Evolutionary conservation across 2,113 vertebrate genomes (phyloP).

Genomic region (Xiphophorus hellerii): DNA sequence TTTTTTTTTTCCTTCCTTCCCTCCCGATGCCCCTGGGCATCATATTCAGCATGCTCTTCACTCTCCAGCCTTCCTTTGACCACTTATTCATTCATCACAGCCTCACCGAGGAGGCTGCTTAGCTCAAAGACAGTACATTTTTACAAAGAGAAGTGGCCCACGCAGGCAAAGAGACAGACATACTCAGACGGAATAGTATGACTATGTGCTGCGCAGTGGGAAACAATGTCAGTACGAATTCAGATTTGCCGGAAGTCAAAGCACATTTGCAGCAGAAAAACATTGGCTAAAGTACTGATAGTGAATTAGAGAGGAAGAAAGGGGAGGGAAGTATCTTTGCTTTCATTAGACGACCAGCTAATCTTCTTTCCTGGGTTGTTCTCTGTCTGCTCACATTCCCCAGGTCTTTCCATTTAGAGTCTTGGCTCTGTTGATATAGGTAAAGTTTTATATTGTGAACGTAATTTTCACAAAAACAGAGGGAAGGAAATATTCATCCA

Average conservation of each 20-base stretch:
- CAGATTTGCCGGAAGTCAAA: slow-evolving; percentile 62
- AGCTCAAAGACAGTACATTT: slow-evolving; percentile 51
- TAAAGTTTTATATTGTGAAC: too few species aligned
- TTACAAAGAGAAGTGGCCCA: slow-evolving; percentile 20
- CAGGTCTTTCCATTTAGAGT: too few species aligned
- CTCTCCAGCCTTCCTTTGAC: slow-evolving; percentile 48
- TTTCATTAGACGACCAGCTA: slow-evolving; percentile 66
- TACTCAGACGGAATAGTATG: slow-evolving; percentile 17
- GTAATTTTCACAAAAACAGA: too few species aligned
- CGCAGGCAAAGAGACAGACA: not conserved
- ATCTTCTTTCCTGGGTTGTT: too few species aligned
- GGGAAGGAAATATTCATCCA: too few species aligned
- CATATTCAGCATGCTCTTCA: slow-evolving; percentile 45
- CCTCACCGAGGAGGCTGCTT: slow-evolving; percentile 34
- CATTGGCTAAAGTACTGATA: slow-evolving; percentile 51
- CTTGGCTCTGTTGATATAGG: too few species aligned
- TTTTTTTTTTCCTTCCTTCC: slow-evolving; percentile 45
- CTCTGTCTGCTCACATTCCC: too few species aligned
- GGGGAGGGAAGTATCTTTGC: slow-evolving; percentile 57
- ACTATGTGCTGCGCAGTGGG: slow-evolving; percentile 36
- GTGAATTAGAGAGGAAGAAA: slow-evolving; percentile 39
- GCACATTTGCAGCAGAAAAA: slow-evolving; percentile 37
- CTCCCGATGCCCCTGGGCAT: slow-evolving; percentile 46
- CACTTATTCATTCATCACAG: slow-evolving; percentile 64
- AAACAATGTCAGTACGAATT: slow-evolving; percentile 60